phyloP scores from a whole-genome alignment of 2,797 vertebrate genomes.

The Borostomias antarcticus region DNA sequence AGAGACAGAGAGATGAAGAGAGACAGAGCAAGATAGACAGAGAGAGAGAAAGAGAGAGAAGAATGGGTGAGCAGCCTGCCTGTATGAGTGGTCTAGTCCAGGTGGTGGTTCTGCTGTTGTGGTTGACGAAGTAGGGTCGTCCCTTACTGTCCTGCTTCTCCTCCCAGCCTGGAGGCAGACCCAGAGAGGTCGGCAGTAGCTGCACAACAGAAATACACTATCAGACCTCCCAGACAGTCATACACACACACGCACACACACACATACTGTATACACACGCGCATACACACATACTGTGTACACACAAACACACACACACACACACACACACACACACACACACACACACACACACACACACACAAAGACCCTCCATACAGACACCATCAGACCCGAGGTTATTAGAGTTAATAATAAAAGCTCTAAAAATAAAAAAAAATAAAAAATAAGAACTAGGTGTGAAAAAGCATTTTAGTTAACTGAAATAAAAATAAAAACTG shows the following conservation, averaged over 20 bases:
- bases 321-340: no score
- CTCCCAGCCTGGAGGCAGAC: slow-evolving; percentile 94
- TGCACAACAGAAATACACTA: slow-evolving; percentile 7
- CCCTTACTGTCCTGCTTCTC: slow-evolving; percentile 92
- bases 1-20: background rate
- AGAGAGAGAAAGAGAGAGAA: slow-evolving; percentile 15
- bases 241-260: background rate
- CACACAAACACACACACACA: no score
- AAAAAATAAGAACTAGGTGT: no score
- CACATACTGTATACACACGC: background rate
- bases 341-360: background rate
- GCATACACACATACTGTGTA: no score
- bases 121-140: slow-evolving; percentile 92
- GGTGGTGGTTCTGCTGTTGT: slow-evolving; percentile 89
- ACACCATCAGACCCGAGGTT: no score
- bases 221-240: no score
- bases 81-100: slow-evolving; percentile 89
- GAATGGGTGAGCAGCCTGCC: slow-evolving; percentile 64
- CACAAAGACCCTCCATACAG: no score
- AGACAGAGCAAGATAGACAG: no score
- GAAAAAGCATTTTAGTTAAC: no score
- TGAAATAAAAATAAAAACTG: no score
- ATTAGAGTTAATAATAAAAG: no score
- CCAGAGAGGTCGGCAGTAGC: slow-evolving; percentile 84
- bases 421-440: no score